phyloP scores from a whole-genome alignment of 2,888 invertebrate genomes.

The Apamea monoglypha region DNA sequence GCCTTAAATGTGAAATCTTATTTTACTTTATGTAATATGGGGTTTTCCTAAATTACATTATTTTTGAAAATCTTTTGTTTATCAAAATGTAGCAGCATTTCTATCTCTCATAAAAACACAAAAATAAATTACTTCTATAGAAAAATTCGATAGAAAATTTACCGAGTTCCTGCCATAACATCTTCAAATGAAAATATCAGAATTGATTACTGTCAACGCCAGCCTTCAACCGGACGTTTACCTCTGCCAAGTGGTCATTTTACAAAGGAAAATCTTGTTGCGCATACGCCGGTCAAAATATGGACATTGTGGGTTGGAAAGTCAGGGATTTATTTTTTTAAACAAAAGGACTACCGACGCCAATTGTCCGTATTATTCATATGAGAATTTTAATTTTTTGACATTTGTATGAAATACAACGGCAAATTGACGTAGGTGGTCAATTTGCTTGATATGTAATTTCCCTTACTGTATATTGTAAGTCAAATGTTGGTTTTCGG shows the following conservation, averaged over 20 bases:
- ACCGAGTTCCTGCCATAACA: not conserved
- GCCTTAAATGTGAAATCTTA: not conserved
- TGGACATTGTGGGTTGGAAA: not conserved
- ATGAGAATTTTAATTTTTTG: not conserved
- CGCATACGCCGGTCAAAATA: slow-evolving; percentile 11
- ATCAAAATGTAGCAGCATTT: too few species aligned
- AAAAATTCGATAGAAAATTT: not conserved
- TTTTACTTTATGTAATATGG: too few species aligned
- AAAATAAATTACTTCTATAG: slow-evolving; percentile 2
- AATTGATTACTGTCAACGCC: not conserved
- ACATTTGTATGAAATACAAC: not conserved
- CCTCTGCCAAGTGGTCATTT: slow-evolving; percentile 5
- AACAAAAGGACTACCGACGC: not conserved
- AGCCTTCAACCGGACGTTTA: slow-evolving; percentile 33
- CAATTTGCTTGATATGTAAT: not conserved
- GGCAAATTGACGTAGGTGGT: not conserved
- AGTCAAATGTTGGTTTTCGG: not conserved
- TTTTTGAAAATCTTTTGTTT: too few species aligned
- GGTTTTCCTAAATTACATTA: too few species aligned
- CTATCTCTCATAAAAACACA: not conserved
- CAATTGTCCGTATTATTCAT: not conserved
- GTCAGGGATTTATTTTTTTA: not conserved
- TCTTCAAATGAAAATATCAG: not conserved
- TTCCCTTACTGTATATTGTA: not conserved
- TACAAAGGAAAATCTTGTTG: slow-evolving; percentile 6